Evolutionary conservation across 2,888 invertebrate genomes (phyloP).

Genomic region (Mimumesa dahlbomi): DNA sequence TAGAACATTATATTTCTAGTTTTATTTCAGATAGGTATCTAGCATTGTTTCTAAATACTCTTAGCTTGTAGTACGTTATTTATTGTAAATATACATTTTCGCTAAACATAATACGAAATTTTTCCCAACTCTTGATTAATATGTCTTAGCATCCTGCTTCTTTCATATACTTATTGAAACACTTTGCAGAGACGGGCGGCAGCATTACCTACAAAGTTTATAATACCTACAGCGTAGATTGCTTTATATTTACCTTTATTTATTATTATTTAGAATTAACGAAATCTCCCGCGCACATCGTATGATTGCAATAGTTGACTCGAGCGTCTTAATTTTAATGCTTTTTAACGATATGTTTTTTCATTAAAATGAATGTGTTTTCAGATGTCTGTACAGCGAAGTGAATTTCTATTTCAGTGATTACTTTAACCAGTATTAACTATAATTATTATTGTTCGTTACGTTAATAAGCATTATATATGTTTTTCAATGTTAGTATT

Average conservation of each 20-base stretch:
- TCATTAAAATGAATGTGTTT: constrained; percentile 49
- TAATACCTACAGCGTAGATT: constrained; percentile 37
- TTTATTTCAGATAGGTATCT: constrained; percentile 63
- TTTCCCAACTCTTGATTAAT: constrained; percentile 47
- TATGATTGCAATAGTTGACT: constrained; percentile 46
- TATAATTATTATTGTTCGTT: constrained; percentile 49
- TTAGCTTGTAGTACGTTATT: constrained; percentile 71
- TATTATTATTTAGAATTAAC: constrained; percentile 60
- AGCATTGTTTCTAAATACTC: constrained; percentile 74
- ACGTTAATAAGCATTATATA: constrained; percentile 46
- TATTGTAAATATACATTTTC: constrained; percentile 58
- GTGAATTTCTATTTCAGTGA: constrained; percentile 54
- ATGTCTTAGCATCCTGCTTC: constrained; percentile 51
- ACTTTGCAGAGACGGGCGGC: constrained; percentile 49
- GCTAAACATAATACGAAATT: constrained; percentile 40
- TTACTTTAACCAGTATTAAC: constrained; percentile 54
- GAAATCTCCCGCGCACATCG: constrained; percentile 31
- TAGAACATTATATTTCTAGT: constrained; percentile 15
- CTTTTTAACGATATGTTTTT: constrained; percentile 55
- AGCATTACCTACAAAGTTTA: constrained; percentile 39
- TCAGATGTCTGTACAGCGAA: constrained; percentile 54
- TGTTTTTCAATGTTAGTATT: constrained; percentile 47
- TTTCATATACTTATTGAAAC: constrained; percentile 38
- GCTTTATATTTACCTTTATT: constrained; percentile 56
- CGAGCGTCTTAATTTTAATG: constrained; percentile 54